Base-by-base conservation (phyloP, 2,113 vertebrate genomes). In the Notiomystis cincta region DNA sequence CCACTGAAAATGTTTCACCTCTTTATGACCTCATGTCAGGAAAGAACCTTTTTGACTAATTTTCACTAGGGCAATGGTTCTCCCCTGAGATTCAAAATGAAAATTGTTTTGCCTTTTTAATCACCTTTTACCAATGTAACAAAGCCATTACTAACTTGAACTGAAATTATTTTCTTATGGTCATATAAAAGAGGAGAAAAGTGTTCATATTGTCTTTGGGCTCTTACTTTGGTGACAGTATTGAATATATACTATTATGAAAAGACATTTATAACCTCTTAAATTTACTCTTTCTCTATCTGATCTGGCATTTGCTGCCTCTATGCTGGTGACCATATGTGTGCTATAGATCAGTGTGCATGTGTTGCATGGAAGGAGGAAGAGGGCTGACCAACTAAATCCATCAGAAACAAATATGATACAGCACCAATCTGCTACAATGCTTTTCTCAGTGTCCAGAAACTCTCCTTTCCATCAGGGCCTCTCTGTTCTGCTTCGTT, bases 261-360 rank as follows among this genome's bases (percentile, higher is more conserved):
- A 85, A 93, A 91, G 87, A 89, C 72, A 65, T 93, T 93, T 92
- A 90, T 87, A 91, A 86, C 38, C 83, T 79, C 72, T 93, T 94
- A 93, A 95, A 87, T 93, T 87, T 84, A n/a, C n/a, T 64, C 45
- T 77, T 77, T 20, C 72, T 60, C 9, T 82, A 79, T 95, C 87
- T 94, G 87, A 87, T 95, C 80, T 95, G 93, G 94, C 89, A 84
- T 67, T 92, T 89, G 93, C 44, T 89, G 90, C 64, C 64, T 91
- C 47, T 33, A 17, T 69, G 89, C 91, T 97, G 94, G 87, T 87
- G 87, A 89, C 93, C 91, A 87, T 91, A 93, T 91, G 91, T 94
- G n/a, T 66, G 56, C 71, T 94, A 15, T 1, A 71, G 76, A 89
- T 67, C 56, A 38, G 56, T 14, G 38, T 58, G 56, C 12, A 4